Base-by-base conservation (phyloP, 2,113 vertebrate species). In the Thalassoma bifasciatum region DNA sequence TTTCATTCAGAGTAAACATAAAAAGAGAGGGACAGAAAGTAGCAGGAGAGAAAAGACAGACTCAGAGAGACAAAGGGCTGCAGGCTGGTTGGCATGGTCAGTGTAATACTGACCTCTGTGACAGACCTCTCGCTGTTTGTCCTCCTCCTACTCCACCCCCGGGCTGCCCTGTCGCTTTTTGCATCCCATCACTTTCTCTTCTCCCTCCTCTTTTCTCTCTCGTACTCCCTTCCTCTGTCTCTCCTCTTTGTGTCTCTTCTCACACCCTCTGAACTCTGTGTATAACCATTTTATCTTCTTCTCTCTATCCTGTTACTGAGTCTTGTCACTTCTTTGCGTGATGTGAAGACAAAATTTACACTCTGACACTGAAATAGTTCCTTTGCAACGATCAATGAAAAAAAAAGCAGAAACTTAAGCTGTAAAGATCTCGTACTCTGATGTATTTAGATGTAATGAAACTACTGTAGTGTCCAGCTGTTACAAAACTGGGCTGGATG, bases 101-200 rank as follows among this genome's bases (percentile, higher is more conserved):
- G 53, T 46, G 59, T 53, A 26, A 75, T 70, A 57, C 79, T 74
- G 74, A 82, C 81, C 81, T 73, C 77, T 0, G 76, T 68, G 72
- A 84, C 88, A 72, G 69, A 57, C 72, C 65, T 64, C 60, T 75
- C 57, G 0, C 67, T 82, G 69, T 77, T 61, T 38, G 67, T 70
- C 62, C 52, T 66, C 64, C 46, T 71, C 44, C 44, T 46, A 42
- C 40, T 42, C 47, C 51, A 16, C 46, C 85, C 72, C 86, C 78
- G 19, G 84, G 84, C 77, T 53, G 38, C 71, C 74, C 53, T 73
- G 51, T 82, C 56, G 19, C 57, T 63, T 61, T 47, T 66, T 57
- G 72, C 49, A 10, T 11, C 24, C 49, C 11, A 23, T 78, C 69
- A 73, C 50, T 85, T 57, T 81, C 72, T 77, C 34, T n/a, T n/a